Conservation (phyloP, 2,113 vertebrate species). For the Bambusicola thoracicus region DNA sequence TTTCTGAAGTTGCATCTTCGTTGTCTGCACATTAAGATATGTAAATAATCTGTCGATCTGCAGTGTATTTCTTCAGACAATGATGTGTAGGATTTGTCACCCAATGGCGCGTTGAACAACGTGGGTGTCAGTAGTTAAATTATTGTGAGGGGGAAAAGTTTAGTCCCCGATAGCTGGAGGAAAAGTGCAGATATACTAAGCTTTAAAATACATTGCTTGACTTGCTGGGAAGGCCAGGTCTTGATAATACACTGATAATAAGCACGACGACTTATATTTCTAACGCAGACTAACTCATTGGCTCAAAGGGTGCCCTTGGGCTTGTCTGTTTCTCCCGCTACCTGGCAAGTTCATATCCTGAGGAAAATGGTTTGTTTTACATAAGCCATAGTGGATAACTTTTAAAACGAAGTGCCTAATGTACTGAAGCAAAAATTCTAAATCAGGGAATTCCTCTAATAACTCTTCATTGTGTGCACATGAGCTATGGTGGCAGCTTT, state of each 20-base stretch:
- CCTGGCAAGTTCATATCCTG: not conserved
- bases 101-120: not conserved
- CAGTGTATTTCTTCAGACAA: slow-evolving; percentile 38
- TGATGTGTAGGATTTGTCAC: not conserved
- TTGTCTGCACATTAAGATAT: slow-evolving; percentile 37
- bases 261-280: not conserved
- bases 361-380: not conserved
- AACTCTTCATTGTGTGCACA: not conserved
- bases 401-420: slow-evolving; percentile 52
- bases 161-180: not conserved
- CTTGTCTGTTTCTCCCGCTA: not conserved
- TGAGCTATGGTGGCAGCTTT: not conserved
- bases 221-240: not conserved
- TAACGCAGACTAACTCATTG: not conserved
- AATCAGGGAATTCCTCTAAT: slow-evolving; percentile 26
- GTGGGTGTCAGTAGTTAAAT: not conserved
- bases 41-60: slow-evolving; percentile 43
- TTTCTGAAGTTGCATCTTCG: slow-evolving; percentile 38
- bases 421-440: not conserved
- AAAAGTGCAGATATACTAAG: not conserved
- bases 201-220: not conserved
- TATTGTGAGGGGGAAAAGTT: not conserved
- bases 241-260: not conserved
- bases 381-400: slow-evolving; percentile 48
- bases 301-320: not conserved